phyloP scores from a whole-genome alignment of 2,888 invertebrate genomes.

The Drymonia ruficornis region DNA sequence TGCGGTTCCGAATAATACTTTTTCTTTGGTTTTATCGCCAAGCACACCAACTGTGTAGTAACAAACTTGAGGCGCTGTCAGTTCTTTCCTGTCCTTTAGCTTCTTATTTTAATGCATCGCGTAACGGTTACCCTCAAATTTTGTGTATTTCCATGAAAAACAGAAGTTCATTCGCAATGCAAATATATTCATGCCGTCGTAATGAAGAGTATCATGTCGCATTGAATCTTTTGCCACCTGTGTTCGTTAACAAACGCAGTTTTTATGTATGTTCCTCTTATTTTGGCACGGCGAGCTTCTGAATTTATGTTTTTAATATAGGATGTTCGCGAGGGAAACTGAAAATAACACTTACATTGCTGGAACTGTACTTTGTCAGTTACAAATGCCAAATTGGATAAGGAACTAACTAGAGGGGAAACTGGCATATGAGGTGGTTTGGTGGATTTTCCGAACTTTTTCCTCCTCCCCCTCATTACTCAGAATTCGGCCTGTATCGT shows the following conservation, averaged over 20 bases:
- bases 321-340: slow-evolving; percentile 12
- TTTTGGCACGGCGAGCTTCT: slow-evolving; percentile 32
- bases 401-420: neutral
- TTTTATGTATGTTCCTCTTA: slow-evolving; percentile 32
- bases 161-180: slow-evolving; percentile 37
- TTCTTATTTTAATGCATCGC: slow-evolving; percentile 14
- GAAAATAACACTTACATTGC: neutral
- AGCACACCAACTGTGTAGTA: no score
- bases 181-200: slow-evolving; percentile 45
- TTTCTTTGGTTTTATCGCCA: slow-evolving; percentile 16
- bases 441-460: slow-evolving; percentile 42
- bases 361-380: neutral
- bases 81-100: no score
- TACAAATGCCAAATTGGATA: neutral
- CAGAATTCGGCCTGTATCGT: slow-evolving; percentile 43
- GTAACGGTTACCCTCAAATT: slow-evolving; percentile 19
- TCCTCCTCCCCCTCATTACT: slow-evolving; percentile 37
- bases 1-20: slow-evolving; percentile 45
- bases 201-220: slow-evolving; percentile 47
- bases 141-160: slow-evolving; percentile 26
- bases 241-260: slow-evolving; percentile 36
- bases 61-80: no score
- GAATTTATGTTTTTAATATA: slow-evolving; percentile 46
- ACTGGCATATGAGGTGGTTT: neutral
- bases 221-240: slow-evolving; percentile 41